Percentiles rank a stretch among this genome's conserved stretches.
These are phyloP conservation scores for Lissonota sp. DNA, from an alignment of 2,888 invertebrate species.

Conservation along the genomic window DNA sequence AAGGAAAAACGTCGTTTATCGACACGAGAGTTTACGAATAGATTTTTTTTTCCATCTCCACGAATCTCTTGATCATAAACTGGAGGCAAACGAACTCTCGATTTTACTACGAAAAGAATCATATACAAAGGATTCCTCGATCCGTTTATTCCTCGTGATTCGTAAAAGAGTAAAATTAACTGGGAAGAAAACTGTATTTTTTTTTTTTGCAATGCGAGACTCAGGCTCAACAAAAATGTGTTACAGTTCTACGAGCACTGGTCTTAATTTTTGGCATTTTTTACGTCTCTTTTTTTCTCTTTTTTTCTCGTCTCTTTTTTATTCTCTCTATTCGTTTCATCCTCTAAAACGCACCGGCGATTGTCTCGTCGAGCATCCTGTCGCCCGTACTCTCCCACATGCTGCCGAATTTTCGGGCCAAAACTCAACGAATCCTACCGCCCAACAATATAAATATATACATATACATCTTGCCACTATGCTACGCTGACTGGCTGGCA, in stretches of 20 bases:
- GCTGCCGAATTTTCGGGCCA: conserved; percentile 54
- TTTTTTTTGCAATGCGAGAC: conserved; percentile 35
- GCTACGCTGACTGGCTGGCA: conserved; percentile 23
- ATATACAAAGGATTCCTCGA: conserved; percentile 45
- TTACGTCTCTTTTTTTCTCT: conserved; percentile 14
- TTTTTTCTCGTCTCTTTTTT: conserved; percentile 29
- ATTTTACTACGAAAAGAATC: conserved; percentile 62
- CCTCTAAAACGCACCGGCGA: conserved; percentile 58
- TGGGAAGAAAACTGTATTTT: conserved; percentile 29
- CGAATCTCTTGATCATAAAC: neutral
- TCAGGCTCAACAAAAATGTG: conserved; percentile 57
- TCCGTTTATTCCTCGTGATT: conserved; percentile 58
- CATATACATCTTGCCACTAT: neutral
- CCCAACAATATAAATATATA: neutral
- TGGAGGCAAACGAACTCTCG: conserved; percentile 50
- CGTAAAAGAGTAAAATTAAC: conserved; percentile 29
- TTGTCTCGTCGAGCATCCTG: conserved; percentile 80
- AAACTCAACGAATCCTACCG: conserved; percentile 32
- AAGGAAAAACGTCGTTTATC: conserved; percentile 47
- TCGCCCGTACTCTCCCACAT: conserved; percentile 74
- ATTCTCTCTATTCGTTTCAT: conserved; percentile 32
- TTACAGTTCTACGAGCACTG: conserved; percentile 67
- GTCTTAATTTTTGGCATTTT: conserved; percentile 56
- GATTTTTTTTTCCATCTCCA: conserved; percentile 47
- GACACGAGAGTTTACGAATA: conserved; percentile 63